Base-by-base conservation (phyloP, 2,888 invertebrate species). In the Chrysina gloriosa region DNA sequence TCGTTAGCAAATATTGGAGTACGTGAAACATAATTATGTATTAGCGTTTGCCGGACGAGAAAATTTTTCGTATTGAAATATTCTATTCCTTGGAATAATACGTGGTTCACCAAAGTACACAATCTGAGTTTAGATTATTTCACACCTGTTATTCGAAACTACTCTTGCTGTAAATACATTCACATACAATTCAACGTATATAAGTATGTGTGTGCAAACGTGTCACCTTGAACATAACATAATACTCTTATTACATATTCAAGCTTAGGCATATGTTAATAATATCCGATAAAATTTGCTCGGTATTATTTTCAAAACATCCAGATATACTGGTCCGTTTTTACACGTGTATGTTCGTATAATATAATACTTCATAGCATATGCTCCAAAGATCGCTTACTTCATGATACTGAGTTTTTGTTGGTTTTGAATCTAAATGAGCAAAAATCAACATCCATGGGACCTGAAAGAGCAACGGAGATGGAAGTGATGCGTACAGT, bases 221-320 rank as follows among this genome's bases (percentile, higher is more conserved):
- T n/a, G 23, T 48, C 25, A 25, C 48, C 48, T 48, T 48, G 47
- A 47, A 21, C n/a, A 47, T n/a, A 47, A 47, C n/a, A n/a, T 21
- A 21, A 47, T 47, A 23, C 47, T 19, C n/a, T 19, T 21, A 47
- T 47, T 47, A 21, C 4, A 47, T 23, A 47, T 47, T 47, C 23
- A 47, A 47, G 47, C 47, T 23, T 9, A 34, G n/a, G n/a, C 47
- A 23, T n/a, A 47, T 47, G 47, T 47, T 47, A 21, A 47, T 11
- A 34, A 34, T 47, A 47, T 47, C 47, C n/a, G 34, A n/a, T 36
- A 31, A 54, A 54, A 54, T 19, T 54, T 54, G 34, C 19, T 31
- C 16, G 31, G 25, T 34, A 34, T 54, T 31, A 50, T 54, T 54
- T 54, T 54, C 34, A 19, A 54, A 54, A 54, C 31, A 54, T 54